phyloP scores from a whole-genome alignment of 2,888 invertebrate species.

The Incurvaria masculella region DNA sequence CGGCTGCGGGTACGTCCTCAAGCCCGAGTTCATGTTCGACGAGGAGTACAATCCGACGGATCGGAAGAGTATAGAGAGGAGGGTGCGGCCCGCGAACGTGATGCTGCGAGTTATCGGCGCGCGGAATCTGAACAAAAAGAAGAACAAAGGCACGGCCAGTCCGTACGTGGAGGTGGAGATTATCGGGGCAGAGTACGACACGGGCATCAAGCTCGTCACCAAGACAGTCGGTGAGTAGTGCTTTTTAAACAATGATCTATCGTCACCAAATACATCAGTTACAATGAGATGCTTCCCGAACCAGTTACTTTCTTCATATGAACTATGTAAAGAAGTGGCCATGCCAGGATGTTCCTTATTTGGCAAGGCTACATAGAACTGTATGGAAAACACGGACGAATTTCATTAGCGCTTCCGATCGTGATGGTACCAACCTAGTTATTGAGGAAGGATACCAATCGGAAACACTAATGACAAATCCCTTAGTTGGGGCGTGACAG shows the following conservation, averaged over 20 bases:
- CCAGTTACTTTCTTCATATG: too few species aligned
- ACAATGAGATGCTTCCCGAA: too few species aligned
- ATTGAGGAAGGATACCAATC: too few species aligned
- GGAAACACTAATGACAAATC: too few species aligned
- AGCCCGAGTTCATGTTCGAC: conserved; percentile 84
- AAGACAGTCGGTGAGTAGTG: conserved; percentile 80
- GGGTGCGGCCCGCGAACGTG: conserved; percentile 49
- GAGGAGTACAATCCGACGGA: conserved; percentile 80
- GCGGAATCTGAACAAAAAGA: conserved; percentile 80
- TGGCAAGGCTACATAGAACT: too few species aligned
- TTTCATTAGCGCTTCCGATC: too few species aligned
- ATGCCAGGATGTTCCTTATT: too few species aligned
- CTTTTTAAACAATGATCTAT: too few species aligned
- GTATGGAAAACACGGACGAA: too few species aligned
- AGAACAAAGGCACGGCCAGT: conserved; percentile 79
- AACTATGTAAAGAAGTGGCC: too few species aligned
- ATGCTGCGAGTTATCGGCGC: conserved; percentile 83
- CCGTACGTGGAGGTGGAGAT: conserved; percentile 93
- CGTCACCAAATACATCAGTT: neutral
- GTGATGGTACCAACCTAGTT: too few species aligned
- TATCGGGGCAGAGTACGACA: conserved; percentile 83
- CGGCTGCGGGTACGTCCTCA: conserved; percentile 86
- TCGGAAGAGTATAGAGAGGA: conserved; percentile 50
- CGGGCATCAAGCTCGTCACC: conserved; percentile 78
- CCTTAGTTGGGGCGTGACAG: too few species aligned